Base-by-base conservation (phyloP, 2,113 vertebrate species). In the Erythrolamprus reginae region DNA sequence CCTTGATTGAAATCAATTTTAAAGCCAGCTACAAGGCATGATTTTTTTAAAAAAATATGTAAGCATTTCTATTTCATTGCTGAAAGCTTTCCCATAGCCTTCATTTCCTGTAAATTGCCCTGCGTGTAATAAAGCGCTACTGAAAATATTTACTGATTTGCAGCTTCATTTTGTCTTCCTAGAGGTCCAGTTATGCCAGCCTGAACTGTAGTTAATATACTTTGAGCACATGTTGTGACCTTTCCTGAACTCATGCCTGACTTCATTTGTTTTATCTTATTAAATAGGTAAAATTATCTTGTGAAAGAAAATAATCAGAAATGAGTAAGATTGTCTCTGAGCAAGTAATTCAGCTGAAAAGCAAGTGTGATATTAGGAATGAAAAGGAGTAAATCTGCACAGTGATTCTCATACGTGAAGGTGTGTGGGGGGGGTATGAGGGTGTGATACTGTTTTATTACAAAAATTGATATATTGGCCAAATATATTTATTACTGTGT, bases 201-300 rank as follows among this genome's bases (percentile, higher is more conserved):
- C 94, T 93, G 95, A 92, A 92, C 92, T 92, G 95, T 95, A 95
- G 96, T 97, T 97, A 97, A 97, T 97, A 96, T 95, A 97, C 96
- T 95, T 97, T 95, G 96, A 97, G 96, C 96, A 96, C 96, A 97
- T 91, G 96, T 96, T 96, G 95, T 96, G 96, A 97, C 97, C 97
- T 97, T 97, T 97, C 96, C 96, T 95, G 93, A 93, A 95, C 96
- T 97, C 95, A 97, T 96, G 97, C 97, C 97, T 97, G 96, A 97
- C 96, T 97, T 97, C 97, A 97, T 97, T 96, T 96, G n/a, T 97
- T 96, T 96, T 95, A 97, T 97, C 97, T 97, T 96, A 97, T 97
- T 97, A 97, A 97, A 96, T 95, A 96, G 96, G 89, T 96, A 94
- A 97, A 97, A 97, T 97, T 97, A 97, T 97, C 96, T 95, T 94